Base-by-base conservation (phyloP, 2,888 invertebrate genomes). In the Ceramica pisi region DNA sequence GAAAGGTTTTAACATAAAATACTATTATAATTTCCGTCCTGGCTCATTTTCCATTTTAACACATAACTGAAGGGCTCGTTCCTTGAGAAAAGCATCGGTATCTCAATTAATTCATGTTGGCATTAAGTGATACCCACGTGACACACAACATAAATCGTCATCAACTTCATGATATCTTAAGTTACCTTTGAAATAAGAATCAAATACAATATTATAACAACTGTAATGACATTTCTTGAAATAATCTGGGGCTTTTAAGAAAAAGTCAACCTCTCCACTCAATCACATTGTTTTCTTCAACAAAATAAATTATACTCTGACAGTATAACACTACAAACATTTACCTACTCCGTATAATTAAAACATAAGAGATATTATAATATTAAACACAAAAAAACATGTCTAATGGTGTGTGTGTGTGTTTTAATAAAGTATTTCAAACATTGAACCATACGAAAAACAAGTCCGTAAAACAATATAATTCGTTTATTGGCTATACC, bases 1-100 rank as follows among this genome's bases (percentile, higher is more conserved):
- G 26, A 59, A 71, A 56, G 19, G 44, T 72, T 68, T 70, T 71
- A 65, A 68, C 61, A 59, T 70, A 51, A 72, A 75, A 72, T 73
- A 61, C 50, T 26, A 38, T 74, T 57, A 78, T 67, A 7, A 74
- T 61, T 74, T 57, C n/a, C n/a, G 6, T 73, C n/a, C 21, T 44
- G 48, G 41, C 8, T 64, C 48, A 67, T 60, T 63, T 78, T 73
- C 31, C 21, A 12, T 57, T 67, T 66, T 2, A 63, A 0, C 26
- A 60, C 51, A 51, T 60, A 55, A n/a, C 19, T 46, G 48, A 53
- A 59, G 50, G 19, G 26, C 48, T 26, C 19, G 1, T 48, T 57
- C 7, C n/a, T 56, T 48, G 14, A 57, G n/a, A 61, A 60, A 23
- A 35, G 2, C 53, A 50, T 50, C 12, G 7, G 14, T 41, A 23